Evolutionary conservation across 1,140 invertebrate genomes (phyloP).

Genomic region (Megathymus violae): DNA sequence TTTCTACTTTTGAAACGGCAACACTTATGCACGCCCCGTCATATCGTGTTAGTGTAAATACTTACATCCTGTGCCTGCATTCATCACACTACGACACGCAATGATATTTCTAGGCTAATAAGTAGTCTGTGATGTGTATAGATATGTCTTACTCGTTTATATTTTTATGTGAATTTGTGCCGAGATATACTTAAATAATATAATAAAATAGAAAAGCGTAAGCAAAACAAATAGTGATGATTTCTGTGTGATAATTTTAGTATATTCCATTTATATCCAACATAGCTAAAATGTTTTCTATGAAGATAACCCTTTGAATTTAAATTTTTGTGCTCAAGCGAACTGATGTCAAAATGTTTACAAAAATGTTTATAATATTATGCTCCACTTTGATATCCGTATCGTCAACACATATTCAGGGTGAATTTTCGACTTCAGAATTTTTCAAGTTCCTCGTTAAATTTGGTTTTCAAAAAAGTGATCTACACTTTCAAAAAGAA

Average conservation of each 20-base stretch:
- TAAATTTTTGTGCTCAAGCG: conserved; percentile 39
- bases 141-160: no score
- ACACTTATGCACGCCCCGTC: no score
- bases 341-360: conserved; percentile 60
- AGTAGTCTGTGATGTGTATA: no score
- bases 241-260: conserved; percentile 5
- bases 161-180: conserved; percentile 19
- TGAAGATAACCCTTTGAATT: conserved; percentile 33
- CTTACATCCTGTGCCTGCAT: no score
- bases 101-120: no score
- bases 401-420: conserved; percentile 66
- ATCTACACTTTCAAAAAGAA: conserved; percentile 90
- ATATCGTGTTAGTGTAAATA: no score
- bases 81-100: no score
- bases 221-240: conserved; percentile 4
- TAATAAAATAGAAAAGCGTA: conserved; percentile 12
- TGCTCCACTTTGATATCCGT: conserved; percentile 51
- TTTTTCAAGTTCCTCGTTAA: conserved; percentile 97
- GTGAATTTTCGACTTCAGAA: conserved; percentile 71
- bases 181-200: background rate
- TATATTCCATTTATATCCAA: conserved; percentile 2
- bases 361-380: conserved; percentile 59
- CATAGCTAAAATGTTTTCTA: conserved; percentile 20
- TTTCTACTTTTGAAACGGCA: no score
- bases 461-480: conserved; percentile 98